Base-by-base conservation (phyloP, 2,113 vertebrate species). In the Acanthochromis polyacanthus region DNA sequence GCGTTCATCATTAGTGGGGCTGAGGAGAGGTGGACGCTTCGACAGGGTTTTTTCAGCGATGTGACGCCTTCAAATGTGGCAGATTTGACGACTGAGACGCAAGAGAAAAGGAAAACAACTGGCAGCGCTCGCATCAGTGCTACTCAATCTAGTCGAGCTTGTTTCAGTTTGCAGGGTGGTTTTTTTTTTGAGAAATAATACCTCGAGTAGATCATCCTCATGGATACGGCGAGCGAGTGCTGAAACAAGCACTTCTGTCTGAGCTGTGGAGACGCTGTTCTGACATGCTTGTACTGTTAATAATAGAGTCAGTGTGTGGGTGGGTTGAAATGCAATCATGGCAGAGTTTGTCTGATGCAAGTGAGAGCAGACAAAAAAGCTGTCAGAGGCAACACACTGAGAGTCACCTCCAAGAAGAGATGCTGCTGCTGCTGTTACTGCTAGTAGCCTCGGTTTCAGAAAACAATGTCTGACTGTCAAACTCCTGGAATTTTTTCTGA, bases 291-390 rank as follows among this genome's bases (percentile, higher is more conserved):
- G 78, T 73, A 52, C 46, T 65, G 74, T 81, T 86, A 76, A 84
- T 87, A 87, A 82, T 71, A 71, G 81, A 76, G 83, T 68, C 38
- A 32, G 65, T 48, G 75, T 61, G 83, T 67, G 78, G 30, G 84
- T 15, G 78, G 38, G 84, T 15, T 51, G 71, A 85, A 73, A 83
- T 51, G 64, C 85, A 71, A 67, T 85, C 81, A 83, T 80, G 1
- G 36, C 59, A 16, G 76, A 69, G 82, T 79, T 81, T n/a, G 82
- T 80, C 72, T 75, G 78, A 78, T 32, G 75, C 48, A 0, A 36
- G 32, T 12, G 65, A 67, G 65, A 70, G 71, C 52, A 38, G 69
- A 76, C 61, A 61, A 69, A 85, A 75, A 65, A 45, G 75, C 69
- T 73, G 82, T 86, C 78, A 61, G 80, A 78, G 58, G 76, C 32